phyloP scores from a whole-genome alignment of 2,888 invertebrate species.

The Hirtodrosophila confusa region DNA sequence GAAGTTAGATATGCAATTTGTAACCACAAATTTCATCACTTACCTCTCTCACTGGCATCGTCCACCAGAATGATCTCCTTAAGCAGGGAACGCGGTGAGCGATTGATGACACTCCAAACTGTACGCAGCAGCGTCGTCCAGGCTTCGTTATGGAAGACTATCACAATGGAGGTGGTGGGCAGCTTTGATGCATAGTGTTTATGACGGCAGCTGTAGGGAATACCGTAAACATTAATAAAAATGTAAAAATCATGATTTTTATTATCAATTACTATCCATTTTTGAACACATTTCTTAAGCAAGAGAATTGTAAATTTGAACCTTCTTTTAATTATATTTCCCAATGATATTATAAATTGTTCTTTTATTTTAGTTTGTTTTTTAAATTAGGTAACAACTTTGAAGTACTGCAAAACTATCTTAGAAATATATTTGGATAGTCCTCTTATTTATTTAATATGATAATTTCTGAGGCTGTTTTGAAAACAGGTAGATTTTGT shows the following conservation, averaged over 20 bases:
- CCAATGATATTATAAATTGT: too few species aligned
- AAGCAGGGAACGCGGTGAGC: conserved; percentile 94
- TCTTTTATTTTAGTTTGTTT: too few species aligned
- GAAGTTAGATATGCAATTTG: conserved; percentile 3
- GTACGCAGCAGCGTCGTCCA: conserved; percentile 98
- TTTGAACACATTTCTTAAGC: too few species aligned
- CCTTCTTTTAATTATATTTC: too few species aligned
- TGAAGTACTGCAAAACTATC: too few species aligned
- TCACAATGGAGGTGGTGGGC: conserved; percentile 97
- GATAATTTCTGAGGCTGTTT: too few species aligned
- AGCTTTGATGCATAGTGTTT: conserved; percentile 91
- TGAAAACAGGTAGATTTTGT: too few species aligned
- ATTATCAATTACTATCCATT: neutral
- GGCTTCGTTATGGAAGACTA: conserved; percentile 99
- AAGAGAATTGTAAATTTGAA: too few species aligned
- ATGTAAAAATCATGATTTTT: too few species aligned
- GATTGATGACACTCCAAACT: conserved; percentile 98
- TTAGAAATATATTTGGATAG: too few species aligned
- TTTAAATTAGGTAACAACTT: too few species aligned
- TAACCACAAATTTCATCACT: conserved; percentile 38
- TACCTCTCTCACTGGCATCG: conserved; percentile 97
- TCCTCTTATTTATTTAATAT: too few species aligned
- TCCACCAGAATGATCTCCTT: conserved; percentile 98
- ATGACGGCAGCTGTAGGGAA: conserved; percentile 88
- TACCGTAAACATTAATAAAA: neutral